A percentile compares a stretch with the other conserved stretches of the same genome.
These are phyloP conservation scores for Parascotia fuliginaria DNA, from an alignment of 2,888 invertebrate species.

Conservation along the genomic window DNA sequence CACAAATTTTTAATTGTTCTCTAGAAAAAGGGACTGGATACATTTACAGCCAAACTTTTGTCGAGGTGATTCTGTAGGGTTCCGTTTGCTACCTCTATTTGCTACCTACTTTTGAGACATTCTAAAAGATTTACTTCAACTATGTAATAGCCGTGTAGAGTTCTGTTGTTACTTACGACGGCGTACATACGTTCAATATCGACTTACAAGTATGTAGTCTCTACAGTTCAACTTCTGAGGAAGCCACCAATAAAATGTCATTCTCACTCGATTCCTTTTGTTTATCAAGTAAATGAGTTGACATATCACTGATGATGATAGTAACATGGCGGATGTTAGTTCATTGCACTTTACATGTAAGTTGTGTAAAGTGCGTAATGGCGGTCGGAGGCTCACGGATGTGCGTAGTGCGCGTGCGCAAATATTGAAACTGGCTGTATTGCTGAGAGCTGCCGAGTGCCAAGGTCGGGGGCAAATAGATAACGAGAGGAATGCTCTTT, in stretches of 20 bases:
- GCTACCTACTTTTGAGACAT: no score
- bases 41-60: no score
- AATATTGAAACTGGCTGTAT: slow-evolving; percentile 59
- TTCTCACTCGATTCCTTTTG: slow-evolving; percentile 8
- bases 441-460: slow-evolving; percentile 32
- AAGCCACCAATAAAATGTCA: slow-evolving; percentile 13
- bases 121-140: no score
- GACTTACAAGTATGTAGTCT: slow-evolving; percentile 1
- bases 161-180: neutral
- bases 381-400: slow-evolving; percentile 53
- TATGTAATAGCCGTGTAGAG: no score
- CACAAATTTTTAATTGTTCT: no score
- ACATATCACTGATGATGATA: slow-evolving; percentile 32
- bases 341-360: slow-evolving; percentile 49
- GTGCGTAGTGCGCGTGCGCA: slow-evolving; percentile 69
- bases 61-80: no score
- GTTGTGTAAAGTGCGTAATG: slow-evolving; percentile 48
- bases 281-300: slow-evolving; percentile 9
- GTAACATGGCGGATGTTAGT: slow-evolving; percentile 47
- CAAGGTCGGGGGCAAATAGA: slow-evolving; percentile 63
- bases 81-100: no score
- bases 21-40: no score
- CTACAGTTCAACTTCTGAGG: slow-evolving; percentile 4
- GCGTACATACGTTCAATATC: slow-evolving; percentile 3
- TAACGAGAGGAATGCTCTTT: slow-evolving; percentile 40